These are phyloP conservation scores for Enteromius treurensis DNA, from an alignment of 2,797 vertebrate genomes.

Conservation along the genomic window DNA sequence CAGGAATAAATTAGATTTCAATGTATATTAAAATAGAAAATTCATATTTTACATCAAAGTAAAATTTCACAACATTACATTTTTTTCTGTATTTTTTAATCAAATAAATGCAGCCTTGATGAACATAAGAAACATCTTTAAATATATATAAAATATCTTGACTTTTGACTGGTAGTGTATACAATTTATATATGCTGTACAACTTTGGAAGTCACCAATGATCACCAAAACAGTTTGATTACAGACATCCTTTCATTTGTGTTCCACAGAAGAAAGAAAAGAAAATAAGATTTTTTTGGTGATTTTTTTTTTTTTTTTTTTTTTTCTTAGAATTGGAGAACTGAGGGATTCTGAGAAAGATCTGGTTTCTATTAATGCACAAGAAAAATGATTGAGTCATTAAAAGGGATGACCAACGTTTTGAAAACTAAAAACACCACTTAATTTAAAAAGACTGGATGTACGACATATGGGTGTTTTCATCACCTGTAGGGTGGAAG, in stretches of 20 bases:
- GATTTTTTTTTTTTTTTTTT: too few species aligned
- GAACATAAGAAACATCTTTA: too few species aligned
- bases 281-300: background rate
- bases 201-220: background rate
- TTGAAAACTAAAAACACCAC: background rate
- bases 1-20: too few species aligned
- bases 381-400: background rate
- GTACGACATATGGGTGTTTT: background rate
- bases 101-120: too few species aligned
- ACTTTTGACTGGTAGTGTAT: too few species aligned
- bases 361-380: background rate
- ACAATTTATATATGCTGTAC: background rate
- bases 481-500: conserved; percentile 78
- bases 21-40: too few species aligned
- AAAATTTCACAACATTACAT: too few species aligned
- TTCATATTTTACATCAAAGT: too few species aligned
- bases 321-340: background rate
- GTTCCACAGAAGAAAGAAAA: background rate
- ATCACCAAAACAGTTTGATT: background rate
- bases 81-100: too few species aligned
- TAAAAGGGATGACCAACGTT: background rate
- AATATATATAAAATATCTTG: too few species aligned
- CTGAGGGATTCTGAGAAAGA: background rate
- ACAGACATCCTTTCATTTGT: background rate
- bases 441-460: background rate